Base-by-base conservation (phyloP, 2,888 invertebrate species). In the Brassicogethes aeneus region DNA sequence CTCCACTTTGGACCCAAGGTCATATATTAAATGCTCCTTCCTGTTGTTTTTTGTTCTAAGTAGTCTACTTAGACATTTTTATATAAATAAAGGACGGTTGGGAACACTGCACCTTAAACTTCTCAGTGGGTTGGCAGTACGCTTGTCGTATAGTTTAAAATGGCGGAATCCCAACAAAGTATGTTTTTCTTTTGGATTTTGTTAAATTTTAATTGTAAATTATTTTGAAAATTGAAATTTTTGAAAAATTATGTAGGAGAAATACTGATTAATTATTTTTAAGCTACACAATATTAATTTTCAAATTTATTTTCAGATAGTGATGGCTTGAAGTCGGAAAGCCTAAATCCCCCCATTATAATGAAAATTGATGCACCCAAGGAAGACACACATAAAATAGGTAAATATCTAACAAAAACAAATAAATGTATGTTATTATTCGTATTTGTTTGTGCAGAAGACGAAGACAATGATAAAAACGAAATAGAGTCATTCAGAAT, bases 341-440 rank as follows among this genome's bases (percentile, higher is more conserved):
- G 49, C 41, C 50, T 58, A 33, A 58, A 59, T 42, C 54, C 61
- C 34, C 50, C 59, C 34, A 61, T 63, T 42, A 63, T 62, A 45
- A 65, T 64, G 61, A 63, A 63, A 57, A 61, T 62, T 36, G 65
- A 66, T 46, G 61, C 52, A 33, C 56, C 63, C 37, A 44, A 51
- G 23, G 65, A 64, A 43, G 57, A 61, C 33, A 46, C 50, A 34
- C 48, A 53, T 40, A 55, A 54, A 46, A 53, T 56, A 54, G 64
- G 62, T 64, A 53, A 44, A 29, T 38, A 30, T 23, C 12, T n/a
- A n/a, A 14, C 17, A 10, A 33, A 13, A 8, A 16, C 17, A 3
- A 2, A 15, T 34, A 5, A 16, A 31, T 37, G 3, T 3, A 17
- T 15, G 16, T 12, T 34, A 13, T 17, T 13, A 29, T 31, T 23